Conservation (phyloP, 2,797 vertebrate species). For the Chrosomus eos region DNA sequence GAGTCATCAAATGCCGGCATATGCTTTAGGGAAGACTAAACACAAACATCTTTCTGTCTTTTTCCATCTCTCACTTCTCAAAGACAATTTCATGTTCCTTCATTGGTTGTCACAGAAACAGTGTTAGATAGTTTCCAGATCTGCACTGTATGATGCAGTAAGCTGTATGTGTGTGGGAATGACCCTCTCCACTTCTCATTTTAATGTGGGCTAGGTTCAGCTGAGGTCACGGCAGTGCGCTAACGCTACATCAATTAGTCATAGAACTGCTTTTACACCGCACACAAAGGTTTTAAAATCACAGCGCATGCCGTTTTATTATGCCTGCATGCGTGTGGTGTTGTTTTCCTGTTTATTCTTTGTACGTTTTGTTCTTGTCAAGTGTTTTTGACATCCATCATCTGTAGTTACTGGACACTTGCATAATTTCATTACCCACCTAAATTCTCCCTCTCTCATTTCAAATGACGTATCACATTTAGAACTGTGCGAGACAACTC, state of each 20-base stretch:
- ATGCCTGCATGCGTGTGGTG: neutral
- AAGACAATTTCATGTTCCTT: constrained; percentile 8
- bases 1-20: constrained; percentile 7
- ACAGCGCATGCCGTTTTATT: neutral
- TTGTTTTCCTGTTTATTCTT: neutral
- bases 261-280: constrained; percentile 21
- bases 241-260: constrained; percentile 40
- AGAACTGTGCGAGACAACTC: neutral
- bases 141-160: neutral
- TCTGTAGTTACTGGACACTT: neutral
- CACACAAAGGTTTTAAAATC: constrained; percentile 23
- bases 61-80: constrained; percentile 5
- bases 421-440: neutral
- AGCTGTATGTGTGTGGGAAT: neutral
- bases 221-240: constrained; percentile 18
- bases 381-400: neutral
- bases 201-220: constrained; percentile 42
- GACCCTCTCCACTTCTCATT: constrained; percentile 19
- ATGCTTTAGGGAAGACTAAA: constrained; percentile 14
- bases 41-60: neutral
- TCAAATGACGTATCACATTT: neutral
- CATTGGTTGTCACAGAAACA: constrained; percentile 30
- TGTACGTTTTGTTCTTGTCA: neutral
- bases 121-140: constrained; percentile 26
- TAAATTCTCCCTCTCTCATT: constrained; percentile 12